A percentile compares a stretch with the other conserved stretches of the same genome.
These are phyloP conservation scores for Drosophila watanabei DNA, from an alignment of 1,140 invertebrate genomes.

Conservation along the genomic window DNA sequence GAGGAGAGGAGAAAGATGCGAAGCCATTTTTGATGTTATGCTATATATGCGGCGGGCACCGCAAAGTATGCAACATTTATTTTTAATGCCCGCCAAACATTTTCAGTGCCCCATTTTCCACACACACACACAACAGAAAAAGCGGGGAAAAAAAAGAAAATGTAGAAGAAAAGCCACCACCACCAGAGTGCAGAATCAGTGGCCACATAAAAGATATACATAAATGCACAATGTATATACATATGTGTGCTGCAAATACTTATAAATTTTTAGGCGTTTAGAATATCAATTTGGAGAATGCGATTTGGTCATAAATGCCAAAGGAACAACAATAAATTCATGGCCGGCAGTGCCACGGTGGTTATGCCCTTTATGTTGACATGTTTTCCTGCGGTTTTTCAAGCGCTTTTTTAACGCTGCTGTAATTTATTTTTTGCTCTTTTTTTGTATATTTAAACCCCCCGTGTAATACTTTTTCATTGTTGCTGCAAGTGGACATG, in stretches of 20 bases:
- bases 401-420: conserved; percentile 47
- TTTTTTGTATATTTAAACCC: background rate
- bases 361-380: conserved; percentile 61
- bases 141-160: conserved; percentile 8
- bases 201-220: conserved; percentile 22
- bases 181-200: conserved; percentile 23
- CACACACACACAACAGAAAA: conserved; percentile 7
- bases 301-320: conserved; percentile 77
- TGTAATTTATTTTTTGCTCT: conserved; percentile 30
- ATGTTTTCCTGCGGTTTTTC: conserved; percentile 75
- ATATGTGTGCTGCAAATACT: conserved; percentile 17
- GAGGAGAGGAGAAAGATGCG: background rate
- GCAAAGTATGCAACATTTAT: conserved; percentile 81
- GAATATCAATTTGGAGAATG: conserved; percentile 80
- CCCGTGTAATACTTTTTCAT: conserved; percentile 28
- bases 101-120: conserved; percentile 43
- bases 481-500: conserved; percentile 64
- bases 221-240: conserved; percentile 10
- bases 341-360: conserved; percentile 20
- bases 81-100: conserved; percentile 67
- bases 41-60: conserved; percentile 40
- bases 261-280: conserved; percentile 80
- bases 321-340: conserved; percentile 72
- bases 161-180: conserved; percentile 20
- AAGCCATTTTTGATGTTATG: conserved; percentile 56